Percentiles rank a stretch among this genome's conserved stretches.
Conservation (phyloP, 2,113 vertebrate species). For the Bos javanicus region DNA sequence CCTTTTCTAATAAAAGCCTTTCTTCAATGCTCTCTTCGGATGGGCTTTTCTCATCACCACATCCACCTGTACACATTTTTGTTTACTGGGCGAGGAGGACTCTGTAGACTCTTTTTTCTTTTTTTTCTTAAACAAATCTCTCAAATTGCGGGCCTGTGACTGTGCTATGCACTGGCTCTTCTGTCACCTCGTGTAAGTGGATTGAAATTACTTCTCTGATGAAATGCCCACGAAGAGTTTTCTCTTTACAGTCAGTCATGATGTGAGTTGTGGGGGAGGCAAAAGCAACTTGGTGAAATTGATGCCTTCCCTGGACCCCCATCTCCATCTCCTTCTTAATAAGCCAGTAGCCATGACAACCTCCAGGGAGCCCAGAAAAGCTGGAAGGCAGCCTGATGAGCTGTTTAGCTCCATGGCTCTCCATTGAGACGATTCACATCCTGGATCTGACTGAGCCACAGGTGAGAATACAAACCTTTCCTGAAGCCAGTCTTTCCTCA, state of each 20-base stretch:
- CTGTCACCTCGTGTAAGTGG: not conserved
- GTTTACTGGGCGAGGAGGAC: not conserved
- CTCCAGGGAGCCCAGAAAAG: not conserved
- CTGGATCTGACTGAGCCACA: not conserved
- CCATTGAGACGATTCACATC: not conserved
- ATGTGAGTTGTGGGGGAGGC: not conserved
- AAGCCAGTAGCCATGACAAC: constrained; percentile 40
- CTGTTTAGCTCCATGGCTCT: not conserved
- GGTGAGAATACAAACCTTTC: not conserved
- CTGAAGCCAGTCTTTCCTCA: not conserved
- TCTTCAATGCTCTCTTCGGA: not conserved
- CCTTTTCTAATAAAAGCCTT: not conserved
- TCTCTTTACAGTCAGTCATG: not conserved
- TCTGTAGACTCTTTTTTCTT: not conserved
- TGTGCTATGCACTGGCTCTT: not conserved
- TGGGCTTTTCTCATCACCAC: not conserved
- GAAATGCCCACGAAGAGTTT: not conserved
- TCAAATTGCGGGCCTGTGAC: not conserved
- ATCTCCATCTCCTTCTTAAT: not conserved
- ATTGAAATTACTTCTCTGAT: constrained; percentile 1
- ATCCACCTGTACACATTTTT: not conserved
- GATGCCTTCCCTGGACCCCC: not conserved
- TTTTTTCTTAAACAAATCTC: not conserved
- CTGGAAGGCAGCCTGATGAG: not conserved
- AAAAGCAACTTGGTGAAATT: not conserved